Percentiles rank a stretch among this genome's conserved stretches.
Evolutionary conservation across 2,113 vertebrate genomes (phyloP).

Genomic region (Odocoileus hemionus): DNA sequence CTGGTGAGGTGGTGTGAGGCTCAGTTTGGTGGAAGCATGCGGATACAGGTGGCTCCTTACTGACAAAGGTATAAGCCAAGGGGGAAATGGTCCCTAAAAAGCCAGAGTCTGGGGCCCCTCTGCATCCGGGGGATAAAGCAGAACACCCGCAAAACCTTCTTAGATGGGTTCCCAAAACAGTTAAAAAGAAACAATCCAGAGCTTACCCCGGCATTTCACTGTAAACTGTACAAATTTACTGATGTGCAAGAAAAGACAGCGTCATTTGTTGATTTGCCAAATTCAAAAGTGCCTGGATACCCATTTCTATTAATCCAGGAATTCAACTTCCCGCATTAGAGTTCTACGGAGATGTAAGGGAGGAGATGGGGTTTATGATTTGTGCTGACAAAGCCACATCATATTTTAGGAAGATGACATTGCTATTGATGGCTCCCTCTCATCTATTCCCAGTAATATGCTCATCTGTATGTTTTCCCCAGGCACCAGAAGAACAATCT

Average conservation of each 20-base stretch:
- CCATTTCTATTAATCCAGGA: conserved; percentile 57
- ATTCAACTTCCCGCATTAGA: conserved; percentile 58
- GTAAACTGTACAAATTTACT: conserved; percentile 25
- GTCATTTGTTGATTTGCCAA: conserved; percentile 64
- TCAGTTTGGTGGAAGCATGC: conserved; percentile 47
- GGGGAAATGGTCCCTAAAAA: conserved; percentile 74
- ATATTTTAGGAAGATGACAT: conserved; percentile 61
- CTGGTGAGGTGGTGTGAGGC: conserved; percentile 60
- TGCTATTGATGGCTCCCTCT: conserved; percentile 47
- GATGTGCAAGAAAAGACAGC: conserved; percentile 38
- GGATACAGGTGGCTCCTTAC: conserved; percentile 86
- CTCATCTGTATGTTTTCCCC: conserved; percentile 20
- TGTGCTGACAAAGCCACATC: conserved; percentile 50
- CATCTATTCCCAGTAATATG: conserved; percentile 56
- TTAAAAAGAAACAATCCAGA: conserved; percentile 59
- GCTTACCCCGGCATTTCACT: conserved; percentile 28
- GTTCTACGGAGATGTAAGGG: conserved; percentile 12
- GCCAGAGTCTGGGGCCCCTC: conserved; percentile 53
- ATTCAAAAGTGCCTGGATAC: conserved; percentile 48
- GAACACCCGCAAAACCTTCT: background rate
- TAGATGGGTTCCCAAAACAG: conserved; percentile 46
- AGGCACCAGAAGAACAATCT: conserved; percentile 53
- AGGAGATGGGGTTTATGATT: conserved; percentile 64
- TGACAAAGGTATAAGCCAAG: conserved; percentile 73
- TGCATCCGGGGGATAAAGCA: background rate